Evolutionary conservation across 2,888 invertebrate genomes (phyloP), one percentile per base, ranked within the genome.

Genomic region (Heliconius hortense): DNA sequence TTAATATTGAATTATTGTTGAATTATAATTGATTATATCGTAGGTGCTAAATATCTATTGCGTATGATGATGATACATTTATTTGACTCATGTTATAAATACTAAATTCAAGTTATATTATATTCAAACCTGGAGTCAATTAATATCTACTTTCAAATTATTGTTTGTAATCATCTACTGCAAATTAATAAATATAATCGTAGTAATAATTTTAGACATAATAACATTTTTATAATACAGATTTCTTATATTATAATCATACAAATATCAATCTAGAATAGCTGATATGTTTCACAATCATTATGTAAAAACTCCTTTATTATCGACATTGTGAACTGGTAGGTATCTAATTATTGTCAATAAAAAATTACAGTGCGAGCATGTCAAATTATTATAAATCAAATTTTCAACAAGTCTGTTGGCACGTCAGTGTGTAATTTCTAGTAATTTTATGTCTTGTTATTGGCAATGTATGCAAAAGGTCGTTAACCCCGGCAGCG

Each of bases 401-500:
- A 48, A 75, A 82, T 85, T 87, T 84, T 85, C 80, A 80, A 72
- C 68, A 72, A 66, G 67, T 74, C 68, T 56, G 62, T 77, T 77
- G 76, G 76, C 76, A 74, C 56, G 67, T 77, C 62, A 68, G 68
- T 24, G 60, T 67, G 72, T 76, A 72, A 75, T 76, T 73, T 77
- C 77, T 73, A 81, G 81, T 76, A 74, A 70, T 66, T 77, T 75
- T 80, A 78, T 75, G 69, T 75, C 67, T 72, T 81, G 76, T 72
- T 74, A 77, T 84, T 85, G 86, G 86, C 82, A 86, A 85, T 79
- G 72, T 75, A 78, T 76, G 79, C 78, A 72, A 75, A 77, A 83
- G 92, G 88, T 86, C 88, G 81, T 84, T 85, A 84, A 92, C 90
- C 92, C 89, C 91, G 89, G 88, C 86, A 88, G 88, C 84, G 84